Evolutionary conservation across 1,140 invertebrate genomes (phyloP).

Genomic region (Drosophila malerkotliana): DNA sequence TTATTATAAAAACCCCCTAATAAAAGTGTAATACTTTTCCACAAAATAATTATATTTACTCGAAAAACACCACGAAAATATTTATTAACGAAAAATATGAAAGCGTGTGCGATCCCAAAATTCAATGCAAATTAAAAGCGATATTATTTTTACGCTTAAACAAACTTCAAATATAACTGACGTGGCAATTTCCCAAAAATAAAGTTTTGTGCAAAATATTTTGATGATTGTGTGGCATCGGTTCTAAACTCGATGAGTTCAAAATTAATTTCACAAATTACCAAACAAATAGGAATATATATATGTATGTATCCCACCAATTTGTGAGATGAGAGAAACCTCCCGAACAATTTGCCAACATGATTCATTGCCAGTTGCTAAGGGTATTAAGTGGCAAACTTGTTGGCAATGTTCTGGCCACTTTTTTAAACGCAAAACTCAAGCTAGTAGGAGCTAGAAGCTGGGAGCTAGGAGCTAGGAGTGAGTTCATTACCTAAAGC

Average conservation of each 20-base stretch:
- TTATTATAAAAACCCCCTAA: no score
- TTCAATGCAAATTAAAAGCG: not conserved
- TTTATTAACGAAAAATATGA: not conserved
- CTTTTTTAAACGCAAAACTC: conserved; percentile 15
- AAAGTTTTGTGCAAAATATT: conserved; percentile 3
- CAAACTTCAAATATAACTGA: not conserved
- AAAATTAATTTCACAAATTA: conserved; percentile 37
- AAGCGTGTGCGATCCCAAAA: no score
- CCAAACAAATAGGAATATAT: conserved; percentile 12
- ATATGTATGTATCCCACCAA: not conserved
- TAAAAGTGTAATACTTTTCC: no score
- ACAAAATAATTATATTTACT: no score
- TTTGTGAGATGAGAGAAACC: no score
- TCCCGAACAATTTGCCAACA: no score
- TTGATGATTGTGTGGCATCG: conserved; percentile 8
- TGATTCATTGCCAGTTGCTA: no score
- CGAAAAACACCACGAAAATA: not conserved
- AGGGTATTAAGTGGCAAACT: not conserved
- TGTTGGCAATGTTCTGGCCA: not conserved
- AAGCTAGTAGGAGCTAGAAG: no score
- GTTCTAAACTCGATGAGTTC: not conserved
- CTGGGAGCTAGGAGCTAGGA: no score
- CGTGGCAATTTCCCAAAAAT: not conserved
- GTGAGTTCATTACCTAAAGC: conserved; percentile 46
- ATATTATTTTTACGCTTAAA: not conserved